Evolutionary conservation across 2,797 vertebrate genomes (phyloP).

Genomic region (Oreochromis grahami): DNA sequence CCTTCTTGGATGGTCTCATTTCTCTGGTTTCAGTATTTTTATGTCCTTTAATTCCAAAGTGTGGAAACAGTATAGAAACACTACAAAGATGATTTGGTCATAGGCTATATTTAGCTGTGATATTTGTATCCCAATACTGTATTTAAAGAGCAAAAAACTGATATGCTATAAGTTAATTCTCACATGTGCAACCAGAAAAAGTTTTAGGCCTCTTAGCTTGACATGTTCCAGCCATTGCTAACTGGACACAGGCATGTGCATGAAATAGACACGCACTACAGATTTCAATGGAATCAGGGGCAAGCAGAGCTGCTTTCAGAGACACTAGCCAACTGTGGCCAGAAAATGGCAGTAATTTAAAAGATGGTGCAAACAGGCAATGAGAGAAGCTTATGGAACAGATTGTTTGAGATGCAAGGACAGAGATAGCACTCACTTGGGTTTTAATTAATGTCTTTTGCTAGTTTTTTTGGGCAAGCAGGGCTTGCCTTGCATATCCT

Average conservation of each 20-base stretch:
- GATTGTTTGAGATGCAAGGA: background rate
- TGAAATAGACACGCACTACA: background rate
- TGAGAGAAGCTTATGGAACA: background rate
- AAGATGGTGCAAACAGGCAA: background rate
- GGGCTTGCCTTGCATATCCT: background rate
- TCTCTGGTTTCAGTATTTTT: background rate
- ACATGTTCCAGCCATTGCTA: background rate
- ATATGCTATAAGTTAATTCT: background rate
- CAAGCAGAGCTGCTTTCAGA: background rate
- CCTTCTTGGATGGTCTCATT: background rate
- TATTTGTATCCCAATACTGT: background rate
- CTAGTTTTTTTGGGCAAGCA: background rate
- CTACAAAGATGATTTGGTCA: background rate
- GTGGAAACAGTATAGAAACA: background rate
- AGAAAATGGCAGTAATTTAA: background rate
- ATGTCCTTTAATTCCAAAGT: background rate
- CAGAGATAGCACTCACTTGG: background rate
- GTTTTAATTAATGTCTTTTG: background rate
- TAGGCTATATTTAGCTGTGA: background rate
- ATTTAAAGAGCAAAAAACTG: background rate
- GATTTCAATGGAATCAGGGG: background rate
- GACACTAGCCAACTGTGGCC: background rate
- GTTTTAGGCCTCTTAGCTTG: background rate
- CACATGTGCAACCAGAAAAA: background rate
- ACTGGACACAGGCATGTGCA: rapidly evolving